These are phyloP conservation scores for Anisognathus igniventris DNA, from an alignment of 2,797 vertebrate genomes.

Conservation along the genomic window DNA sequence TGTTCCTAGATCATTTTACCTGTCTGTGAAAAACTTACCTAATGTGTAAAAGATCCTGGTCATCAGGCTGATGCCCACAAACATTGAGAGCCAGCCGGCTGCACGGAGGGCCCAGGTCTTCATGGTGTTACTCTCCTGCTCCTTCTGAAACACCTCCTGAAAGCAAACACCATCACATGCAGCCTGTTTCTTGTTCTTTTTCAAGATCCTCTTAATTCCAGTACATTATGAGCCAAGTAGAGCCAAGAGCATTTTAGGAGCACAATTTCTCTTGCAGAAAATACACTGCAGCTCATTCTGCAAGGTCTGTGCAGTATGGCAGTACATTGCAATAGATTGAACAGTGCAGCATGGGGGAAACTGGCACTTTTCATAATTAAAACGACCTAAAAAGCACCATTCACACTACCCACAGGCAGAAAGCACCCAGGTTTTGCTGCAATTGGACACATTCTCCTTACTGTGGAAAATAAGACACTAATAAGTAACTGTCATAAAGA, in stretches of 20 bases:
- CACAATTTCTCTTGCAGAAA: not conserved
- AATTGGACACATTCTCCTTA: not conserved
- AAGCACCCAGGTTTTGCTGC: not conserved
- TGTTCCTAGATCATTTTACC: not conserved
- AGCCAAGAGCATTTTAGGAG: not conserved
- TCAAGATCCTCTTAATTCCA: not conserved
- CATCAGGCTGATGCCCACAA: conserved; percentile 87
- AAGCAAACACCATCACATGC: not conserved
- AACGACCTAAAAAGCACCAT: not conserved
- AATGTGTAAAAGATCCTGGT: conserved; percentile 88
- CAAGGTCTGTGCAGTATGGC: not conserved
- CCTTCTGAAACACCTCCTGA: conserved; percentile 89
- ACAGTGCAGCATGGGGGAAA: not conserved
- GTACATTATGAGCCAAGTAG: not conserved
- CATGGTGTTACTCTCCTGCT: conserved; percentile 84
- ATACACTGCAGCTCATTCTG: not conserved
- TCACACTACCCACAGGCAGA: not conserved
- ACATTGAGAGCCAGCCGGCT: conserved; percentile 92
- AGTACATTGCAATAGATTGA: not conserved
- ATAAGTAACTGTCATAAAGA: not conserved
- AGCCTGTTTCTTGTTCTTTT: not conserved
- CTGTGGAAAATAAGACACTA: not conserved
- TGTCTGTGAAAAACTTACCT: conserved; percentile 72
- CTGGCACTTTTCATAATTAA: not conserved
- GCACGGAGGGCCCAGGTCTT: conserved; percentile 90